These are phyloP conservation scores for Zaprionus lachaisei DNA, from an alignment of 1,140 invertebrate genomes.

Conservation along the genomic window DNA sequence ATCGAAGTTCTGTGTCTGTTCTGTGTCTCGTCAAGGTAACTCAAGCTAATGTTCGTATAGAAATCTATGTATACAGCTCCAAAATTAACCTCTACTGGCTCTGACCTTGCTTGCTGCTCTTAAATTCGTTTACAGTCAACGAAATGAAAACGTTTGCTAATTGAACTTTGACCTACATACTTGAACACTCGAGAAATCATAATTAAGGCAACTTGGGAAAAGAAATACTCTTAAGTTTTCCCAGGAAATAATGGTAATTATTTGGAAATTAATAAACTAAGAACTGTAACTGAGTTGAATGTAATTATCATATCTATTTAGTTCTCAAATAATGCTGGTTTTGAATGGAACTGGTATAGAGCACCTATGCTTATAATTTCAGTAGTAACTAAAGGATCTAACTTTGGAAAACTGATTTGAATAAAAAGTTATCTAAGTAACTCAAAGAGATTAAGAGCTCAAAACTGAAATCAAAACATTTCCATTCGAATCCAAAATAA, in stretches of 20 bases:
- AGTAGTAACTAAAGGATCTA: too few relatives aligned
- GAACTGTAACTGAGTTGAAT: neutral
- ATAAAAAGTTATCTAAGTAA: neutral
- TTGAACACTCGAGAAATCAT: neutral
- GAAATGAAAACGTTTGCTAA: constrained; percentile 1
- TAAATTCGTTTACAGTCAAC: neutral
- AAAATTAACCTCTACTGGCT: neutral
- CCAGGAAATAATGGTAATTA: neutral
- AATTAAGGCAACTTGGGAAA: neutral
- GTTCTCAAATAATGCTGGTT: neutral
- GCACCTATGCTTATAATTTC: too few relatives aligned
- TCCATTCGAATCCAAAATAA: neutral
- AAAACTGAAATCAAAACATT: neutral
- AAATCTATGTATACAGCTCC: neutral
- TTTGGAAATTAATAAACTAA: neutral
- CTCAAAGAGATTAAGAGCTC: neutral
- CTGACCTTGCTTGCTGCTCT: neutral
- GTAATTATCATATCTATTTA: neutral
- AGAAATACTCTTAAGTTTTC: too few relatives aligned
- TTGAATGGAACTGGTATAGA: neutral
- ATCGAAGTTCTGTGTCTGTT: constrained; percentile 9
- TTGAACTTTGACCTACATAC: constrained; percentile 1
- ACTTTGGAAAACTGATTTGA: too few relatives aligned
- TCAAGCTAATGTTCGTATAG: neutral
- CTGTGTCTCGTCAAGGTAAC: neutral